Base-by-base conservation (phyloP, 2,113 vertebrate species). In the Brevimyrus niger region DNA sequence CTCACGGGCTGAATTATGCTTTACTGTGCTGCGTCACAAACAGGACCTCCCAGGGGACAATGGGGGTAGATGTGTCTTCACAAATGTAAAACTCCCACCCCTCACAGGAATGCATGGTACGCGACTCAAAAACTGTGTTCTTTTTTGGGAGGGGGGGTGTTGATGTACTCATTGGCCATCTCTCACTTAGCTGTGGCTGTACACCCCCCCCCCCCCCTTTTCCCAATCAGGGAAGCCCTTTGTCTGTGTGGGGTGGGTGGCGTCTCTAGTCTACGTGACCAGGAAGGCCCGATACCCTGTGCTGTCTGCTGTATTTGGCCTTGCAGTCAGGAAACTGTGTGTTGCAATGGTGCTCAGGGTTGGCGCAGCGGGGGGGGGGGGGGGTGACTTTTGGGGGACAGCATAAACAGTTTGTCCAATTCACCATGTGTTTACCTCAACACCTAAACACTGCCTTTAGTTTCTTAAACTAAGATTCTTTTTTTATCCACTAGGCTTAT, bases 341-440 rank as follows among this genome's bases (percentile, higher is more conserved):
- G 92, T 65, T 61, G 6, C 53, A n/a, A 53, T 89, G 82, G 8
- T 3, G 69, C 35, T 44, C 44, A 7, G 46, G 69, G 27, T n/a
- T 84, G 35, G 82, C 15, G 6, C 35, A 38, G 83, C 53, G 21
- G 44, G 31, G 82, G 6, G 88, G 48, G 3, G 38, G 50, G 82
- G 31, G 9, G 5, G 19, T 31, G 6, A 82, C 42, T 51, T 86
- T 53, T 13, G 80, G n/a, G 89, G 88, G 88, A 0, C 88, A 93
- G 91, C 92, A 92, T 96, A 96, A 96, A 96, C 94, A 94, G 95
- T 96, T 96, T 96, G 95, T 95, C 93, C 94, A 93, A 92, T 92
- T 90, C 92, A 91, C 92, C 90, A 87, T 94, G 93, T 96, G 95
- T 96, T 96, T 96, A 94, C 93, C 94, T 95, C 91, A 94, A 94